Evolutionary conservation across 2,797 vertebrate genomes (phyloP).

Genomic region (Salarias fasciatus): DNA sequence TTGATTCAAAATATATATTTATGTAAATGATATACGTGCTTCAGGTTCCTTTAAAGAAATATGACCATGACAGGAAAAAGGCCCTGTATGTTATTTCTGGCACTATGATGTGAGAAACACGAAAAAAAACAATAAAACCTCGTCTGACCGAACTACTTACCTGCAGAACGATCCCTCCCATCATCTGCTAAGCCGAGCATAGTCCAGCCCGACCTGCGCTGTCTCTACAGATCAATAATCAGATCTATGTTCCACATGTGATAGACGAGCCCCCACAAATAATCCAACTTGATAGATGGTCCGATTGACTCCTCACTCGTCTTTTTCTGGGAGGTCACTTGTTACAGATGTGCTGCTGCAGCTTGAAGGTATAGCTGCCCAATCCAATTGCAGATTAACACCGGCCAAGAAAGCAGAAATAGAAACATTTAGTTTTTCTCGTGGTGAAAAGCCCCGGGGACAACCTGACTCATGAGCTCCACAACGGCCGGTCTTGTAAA

Average conservation of each 20-base stretch:
- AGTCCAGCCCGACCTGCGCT: slow-evolving; percentile 8
- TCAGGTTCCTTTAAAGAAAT: background rate
- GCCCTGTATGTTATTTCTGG: slow-evolving; percentile 3
- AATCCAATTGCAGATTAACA: slow-evolving; percentile 11
- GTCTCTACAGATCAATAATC: slow-evolving; percentile 21
- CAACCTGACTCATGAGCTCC: background rate
- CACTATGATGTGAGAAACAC: background rate
- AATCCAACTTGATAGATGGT: slow-evolving; percentile 26
- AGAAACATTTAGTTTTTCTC: background rate
- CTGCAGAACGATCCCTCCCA: background rate
- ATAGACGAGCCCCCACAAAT: slow-evolving; percentile 34
- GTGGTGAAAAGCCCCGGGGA: background rate
- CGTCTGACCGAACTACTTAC: background rate
- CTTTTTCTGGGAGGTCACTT: background rate
- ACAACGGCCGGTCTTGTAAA: background rate
- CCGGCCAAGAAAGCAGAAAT: background rate
- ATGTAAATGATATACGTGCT: background rate
- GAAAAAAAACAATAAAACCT: background rate
- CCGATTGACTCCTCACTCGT: slow-evolving; percentile 7
- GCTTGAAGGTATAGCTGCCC: background rate
- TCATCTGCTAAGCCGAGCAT: background rate
- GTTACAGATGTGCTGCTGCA: background rate
- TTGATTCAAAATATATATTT: background rate
- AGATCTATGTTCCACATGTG: slow-evolving; percentile 22
- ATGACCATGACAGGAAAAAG: background rate